Evolutionary conservation across 2,113 vertebrate species (phyloP).

Genomic region (Falco punctatus): DNA sequence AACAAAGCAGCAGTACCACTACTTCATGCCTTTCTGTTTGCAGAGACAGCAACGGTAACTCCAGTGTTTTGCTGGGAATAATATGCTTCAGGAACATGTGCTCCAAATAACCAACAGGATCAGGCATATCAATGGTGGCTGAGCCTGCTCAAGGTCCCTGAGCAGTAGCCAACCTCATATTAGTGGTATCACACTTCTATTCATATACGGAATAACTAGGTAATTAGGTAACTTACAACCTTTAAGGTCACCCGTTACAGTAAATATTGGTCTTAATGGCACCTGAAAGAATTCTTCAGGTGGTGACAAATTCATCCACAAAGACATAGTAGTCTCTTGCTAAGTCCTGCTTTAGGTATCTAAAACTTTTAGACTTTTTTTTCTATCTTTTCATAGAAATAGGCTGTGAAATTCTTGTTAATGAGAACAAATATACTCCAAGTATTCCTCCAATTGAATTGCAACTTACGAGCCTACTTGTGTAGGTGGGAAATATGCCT

Average conservation of each 20-base stretch:
- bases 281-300: not conserved
- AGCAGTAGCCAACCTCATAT: not conserved
- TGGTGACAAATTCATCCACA: not conserved
- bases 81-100: not conserved
- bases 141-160: not conserved
- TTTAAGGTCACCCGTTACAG: not conserved
- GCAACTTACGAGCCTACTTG: not conserved
- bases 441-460: not conserved
- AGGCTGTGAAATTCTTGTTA: conserved; percentile 21
- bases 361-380: not conserved
- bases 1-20: not conserved
- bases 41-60: not conserved
- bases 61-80: not conserved
- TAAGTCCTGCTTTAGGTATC: not conserved
- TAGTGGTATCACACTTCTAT: not conserved
- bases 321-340: not conserved
- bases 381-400: not conserved
- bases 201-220: not conserved
- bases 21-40: not conserved
- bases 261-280: not conserved
- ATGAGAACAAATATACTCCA: not conserved
- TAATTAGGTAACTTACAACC: not conserved
- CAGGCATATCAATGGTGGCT: not conserved
- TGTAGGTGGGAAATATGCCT: conserved; percentile 50
- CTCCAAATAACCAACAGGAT: not conserved